Conservation (phyloP, 2,888 invertebrate species). For the Ametastegia equiseti region DNA sequence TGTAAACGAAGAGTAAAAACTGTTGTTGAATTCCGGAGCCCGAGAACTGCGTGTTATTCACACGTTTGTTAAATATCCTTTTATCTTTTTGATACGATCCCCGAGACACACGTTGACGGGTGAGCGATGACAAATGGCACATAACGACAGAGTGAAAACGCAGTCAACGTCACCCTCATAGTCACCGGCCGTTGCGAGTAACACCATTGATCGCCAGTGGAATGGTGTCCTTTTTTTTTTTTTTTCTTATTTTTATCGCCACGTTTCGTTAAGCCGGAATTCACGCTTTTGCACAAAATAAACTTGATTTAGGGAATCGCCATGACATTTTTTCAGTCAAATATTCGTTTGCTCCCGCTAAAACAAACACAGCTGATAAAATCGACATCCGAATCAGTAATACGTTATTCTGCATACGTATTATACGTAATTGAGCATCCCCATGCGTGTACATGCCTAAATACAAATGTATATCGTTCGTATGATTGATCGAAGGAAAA, state of each 20-base stretch:
- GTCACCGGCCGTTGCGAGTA: not conserved
- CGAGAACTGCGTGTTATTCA: not conserved
- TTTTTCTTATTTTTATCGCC: not conserved
- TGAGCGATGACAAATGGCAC: not conserved
- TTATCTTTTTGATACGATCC: not conserved
- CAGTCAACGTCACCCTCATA: too few species aligned
- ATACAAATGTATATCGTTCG: not conserved
- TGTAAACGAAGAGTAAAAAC: not conserved
- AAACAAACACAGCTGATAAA: not conserved
- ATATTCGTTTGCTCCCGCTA: not conserved
- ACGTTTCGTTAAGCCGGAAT: not conserved
- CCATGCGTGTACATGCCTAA: not conserved
- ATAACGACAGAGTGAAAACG: not conserved
- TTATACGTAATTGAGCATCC: too few species aligned
- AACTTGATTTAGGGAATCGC: not conserved
- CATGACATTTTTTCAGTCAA: not conserved
- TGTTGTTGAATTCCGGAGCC: not conserved
- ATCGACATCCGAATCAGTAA: not conserved
- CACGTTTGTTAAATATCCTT: not conserved
- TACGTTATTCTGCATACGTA: not conserved
- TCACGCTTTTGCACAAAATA: not conserved
- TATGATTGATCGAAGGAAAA: not conserved
- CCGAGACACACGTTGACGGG: not conserved
- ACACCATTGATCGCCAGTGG: not conserved
- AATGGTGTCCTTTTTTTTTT: too few species aligned